phyloP scores from a whole-genome alignment of 2,888 invertebrate genomes.

The Bursaphelenchus okinawaensis region DNA sequence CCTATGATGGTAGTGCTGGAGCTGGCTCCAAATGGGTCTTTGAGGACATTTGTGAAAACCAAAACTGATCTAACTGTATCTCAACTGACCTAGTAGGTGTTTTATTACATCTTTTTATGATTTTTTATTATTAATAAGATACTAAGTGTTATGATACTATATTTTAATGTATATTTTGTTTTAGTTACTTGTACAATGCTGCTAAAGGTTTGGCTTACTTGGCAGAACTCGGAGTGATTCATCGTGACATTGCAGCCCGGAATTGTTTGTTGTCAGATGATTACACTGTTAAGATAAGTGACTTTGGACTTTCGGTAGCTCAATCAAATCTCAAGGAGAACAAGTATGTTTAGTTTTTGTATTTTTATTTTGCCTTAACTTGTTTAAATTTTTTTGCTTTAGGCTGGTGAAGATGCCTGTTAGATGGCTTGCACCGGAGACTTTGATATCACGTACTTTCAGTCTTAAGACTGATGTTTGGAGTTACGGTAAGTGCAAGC shows the following conservation, averaged over 20 bases:
- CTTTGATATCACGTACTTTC: conserved; percentile 2
- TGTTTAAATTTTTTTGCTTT: neutral
- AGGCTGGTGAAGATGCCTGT: conserved; percentile 10
- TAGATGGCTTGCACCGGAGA: conserved; percentile 14
- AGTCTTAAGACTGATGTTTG: conserved; percentile 11
- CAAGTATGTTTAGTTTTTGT: conserved; percentile 10
- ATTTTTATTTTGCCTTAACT: neutral
- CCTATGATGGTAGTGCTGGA: conserved; percentile 22
- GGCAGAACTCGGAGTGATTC: conserved; percentile 9
- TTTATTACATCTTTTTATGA: neutral
- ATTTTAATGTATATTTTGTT: neutral
- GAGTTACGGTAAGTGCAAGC: conserved; percentile 7
- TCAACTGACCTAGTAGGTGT: neutral
- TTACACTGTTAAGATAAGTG: conserved; percentile 13
- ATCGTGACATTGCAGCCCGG: conserved; percentile 18
- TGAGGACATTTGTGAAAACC: neutral
- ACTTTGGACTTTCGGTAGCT: conserved; percentile 16
- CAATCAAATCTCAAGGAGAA: conserved; percentile 5
- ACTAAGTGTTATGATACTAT: too few species aligned
- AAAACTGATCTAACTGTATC: neutral
- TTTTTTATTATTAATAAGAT: too few species aligned
- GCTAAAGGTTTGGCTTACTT: conserved; percentile 15
- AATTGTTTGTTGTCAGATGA: conserved; percentile 12
- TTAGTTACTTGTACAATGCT: conserved; percentile 8
- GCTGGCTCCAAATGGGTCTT: conserved; percentile 17